Evolutionary conservation across 2,113 vertebrate species (phyloP).

Genomic region (Pontoporia blainvillei): DNA sequence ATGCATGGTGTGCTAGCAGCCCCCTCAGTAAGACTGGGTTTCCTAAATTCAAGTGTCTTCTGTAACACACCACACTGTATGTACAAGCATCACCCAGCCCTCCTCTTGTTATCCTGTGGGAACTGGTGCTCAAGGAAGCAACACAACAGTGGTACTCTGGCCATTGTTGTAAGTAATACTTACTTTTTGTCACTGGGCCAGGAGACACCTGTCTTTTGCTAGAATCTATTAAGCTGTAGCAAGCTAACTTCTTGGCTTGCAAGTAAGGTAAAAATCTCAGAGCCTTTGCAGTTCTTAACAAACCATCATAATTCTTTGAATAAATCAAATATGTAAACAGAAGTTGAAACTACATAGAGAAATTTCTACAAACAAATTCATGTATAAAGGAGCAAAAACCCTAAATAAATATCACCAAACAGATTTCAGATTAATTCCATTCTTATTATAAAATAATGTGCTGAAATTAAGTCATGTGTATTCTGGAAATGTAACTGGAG

Average conservation of each 20-base stretch:
- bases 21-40: background rate
- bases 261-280: background rate
- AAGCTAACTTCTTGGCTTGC: background rate
- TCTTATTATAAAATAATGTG: background rate
- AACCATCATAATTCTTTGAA: background rate
- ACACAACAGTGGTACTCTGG: background rate
- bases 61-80: background rate
- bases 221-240: background rate
- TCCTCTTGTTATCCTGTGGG: background rate
- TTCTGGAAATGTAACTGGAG: background rate
- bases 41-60: background rate
- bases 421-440: background rate
- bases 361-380: background rate
- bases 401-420: background rate
- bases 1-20: background rate
- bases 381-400: background rate
- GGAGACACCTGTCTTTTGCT: background rate
- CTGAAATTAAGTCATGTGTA: background rate
- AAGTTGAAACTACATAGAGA: background rate
- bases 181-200: background rate
- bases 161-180: background rate
- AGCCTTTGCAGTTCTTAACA: background rate
- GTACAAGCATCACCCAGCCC: background rate
- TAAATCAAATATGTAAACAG: background rate
- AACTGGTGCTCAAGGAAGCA: background rate